Base-by-base conservation (phyloP, 2,888 invertebrate species). In the Mimumesa dahlbomi region DNA sequence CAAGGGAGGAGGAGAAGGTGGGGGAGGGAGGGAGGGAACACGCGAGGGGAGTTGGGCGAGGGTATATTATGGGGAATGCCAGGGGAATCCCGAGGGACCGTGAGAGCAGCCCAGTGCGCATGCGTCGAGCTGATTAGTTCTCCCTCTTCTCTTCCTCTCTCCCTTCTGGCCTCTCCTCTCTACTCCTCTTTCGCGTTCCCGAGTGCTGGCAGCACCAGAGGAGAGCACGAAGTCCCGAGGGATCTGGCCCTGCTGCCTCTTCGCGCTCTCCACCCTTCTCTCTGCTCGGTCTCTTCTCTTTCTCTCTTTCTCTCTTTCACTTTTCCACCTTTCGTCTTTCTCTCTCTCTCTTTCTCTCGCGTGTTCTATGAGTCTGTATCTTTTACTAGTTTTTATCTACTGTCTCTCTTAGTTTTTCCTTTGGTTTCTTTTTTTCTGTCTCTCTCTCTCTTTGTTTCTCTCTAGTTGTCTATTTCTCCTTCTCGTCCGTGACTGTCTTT, bases 41-140 rank as follows among this genome's bases (percentile, higher is more conserved):
- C 71, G 79, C 66, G 74, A 73, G 70, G 82, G 81, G 71, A 57
- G 71, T 48, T 56, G 76, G 77, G 77, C 63, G 74, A 75, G 74
- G 82, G 82, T 84, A 82, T 82, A 87, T 85, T 85, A 85, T 85
- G 83, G 86, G 81, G 85, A 86, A 86, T 83, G 86, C 84, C 82
- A 83, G 85, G 83, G 79, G 82, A 87, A 84, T 85, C 87, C 83
- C 87, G 59, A 75, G 87, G 84, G 87, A 85, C 67, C 68, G 40
- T 38, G 56, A 64, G 76, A 76, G 81, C 77, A 82, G 85, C 83
- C 86, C 83, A 75, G 73, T 73, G 85, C 87, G 86, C 87, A 81
- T 85, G 87, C 87, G 87, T 84, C 83, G 78, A 81, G 83, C 87
- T 87, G 87, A 87, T 87, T 87, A 87, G 87, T 87, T 87, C 86